Evolutionary conservation across 2,113 vertebrate genomes (phyloP), one percentile per base, ranked within the genome.

Genomic region (Eolophus roseicapilla): DNA sequence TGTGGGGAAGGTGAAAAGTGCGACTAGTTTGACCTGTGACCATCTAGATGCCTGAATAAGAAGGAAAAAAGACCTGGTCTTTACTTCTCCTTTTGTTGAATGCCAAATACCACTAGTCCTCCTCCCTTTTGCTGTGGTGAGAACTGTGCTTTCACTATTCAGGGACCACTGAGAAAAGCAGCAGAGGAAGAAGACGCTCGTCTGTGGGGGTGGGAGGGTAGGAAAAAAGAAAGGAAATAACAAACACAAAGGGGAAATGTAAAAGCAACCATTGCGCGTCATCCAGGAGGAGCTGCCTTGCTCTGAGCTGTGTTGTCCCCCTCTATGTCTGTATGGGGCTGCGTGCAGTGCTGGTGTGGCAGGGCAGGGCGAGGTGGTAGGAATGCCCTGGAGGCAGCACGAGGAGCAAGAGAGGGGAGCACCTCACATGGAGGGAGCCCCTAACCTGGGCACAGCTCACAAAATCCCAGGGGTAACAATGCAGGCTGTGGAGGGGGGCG

Each of bases 271-370:
- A 50, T 37, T 47, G 21, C 44, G 68, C 0, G 0, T 65, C 62
- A 64, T 37, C 19, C 28, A 75, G 43, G 80, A 86, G 47, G n/a
- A 88, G 41, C 68, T 86, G 69, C 28, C 68, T 49, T 93, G 27
- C 53, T 82, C 28, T 65, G 64, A 43, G 33, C 31, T 69, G 19
- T 41, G 73, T 21, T 53, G n/a, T 57, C 88, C 53, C 7, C 41
- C 17, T 86, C 60, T 71, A 2, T 17, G 31, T 76, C 41, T 44
- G 27, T 75, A 17, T 8, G 9, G 43, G 19, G 12, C 21, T 88
- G 35, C 1, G 0, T 9, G 14, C 1, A 1, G 37, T 39, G 9
- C 31, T 4, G 41, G 46, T 6, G 52, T 50, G 31, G 1, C 0
- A 3, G 55, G 43, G 37, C 19, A 74, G 49, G 24, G n/a, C 64